A percentile compares a stretch with the other conserved stretches of the same genome.
phyloP scores from a whole-genome alignment of 2,113 vertebrate species.

The Trematocara unimaculatum region DNA sequence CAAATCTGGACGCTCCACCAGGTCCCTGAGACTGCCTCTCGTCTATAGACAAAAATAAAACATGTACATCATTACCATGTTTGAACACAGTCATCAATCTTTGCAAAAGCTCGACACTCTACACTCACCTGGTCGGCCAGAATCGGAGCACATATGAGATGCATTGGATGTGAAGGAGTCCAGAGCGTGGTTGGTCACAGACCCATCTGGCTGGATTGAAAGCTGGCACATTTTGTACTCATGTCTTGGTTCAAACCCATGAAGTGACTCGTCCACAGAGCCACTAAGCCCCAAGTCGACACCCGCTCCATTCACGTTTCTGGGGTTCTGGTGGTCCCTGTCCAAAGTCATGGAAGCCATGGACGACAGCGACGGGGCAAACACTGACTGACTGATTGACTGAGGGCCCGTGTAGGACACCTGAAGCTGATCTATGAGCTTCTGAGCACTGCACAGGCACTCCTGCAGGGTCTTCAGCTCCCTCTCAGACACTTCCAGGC shows the following conservation, averaged over 20 bases:
- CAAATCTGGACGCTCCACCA: conserved; percentile 46
- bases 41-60: conserved; percentile 24
- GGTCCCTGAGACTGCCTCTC: conserved; percentile 56
- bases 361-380: conserved; percentile 48
- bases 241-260: conserved; percentile 70
- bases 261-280: conserved; percentile 68
- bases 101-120: background rate
- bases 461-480: conserved; percentile 76
- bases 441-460: conserved; percentile 75
- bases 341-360: conserved; percentile 55
- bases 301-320: conserved; percentile 55
- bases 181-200: conserved; percentile 72
- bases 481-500: conserved; percentile 73
- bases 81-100: background rate
- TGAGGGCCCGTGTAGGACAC: conserved; percentile 58
- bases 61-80: background rate
- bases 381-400: conserved; percentile 55
- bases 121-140: conserved; percentile 56
- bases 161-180: conserved; percentile 61
- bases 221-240: conserved; percentile 78
- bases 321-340: conserved; percentile 53
- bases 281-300: conserved; percentile 66
- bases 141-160: conserved; percentile 62
- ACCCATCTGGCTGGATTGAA: conserved; percentile 76
- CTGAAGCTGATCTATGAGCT: conserved; percentile 77